Conservation (phyloP, 2,888 invertebrate species). For the Trichopria drosophilae region DNA sequence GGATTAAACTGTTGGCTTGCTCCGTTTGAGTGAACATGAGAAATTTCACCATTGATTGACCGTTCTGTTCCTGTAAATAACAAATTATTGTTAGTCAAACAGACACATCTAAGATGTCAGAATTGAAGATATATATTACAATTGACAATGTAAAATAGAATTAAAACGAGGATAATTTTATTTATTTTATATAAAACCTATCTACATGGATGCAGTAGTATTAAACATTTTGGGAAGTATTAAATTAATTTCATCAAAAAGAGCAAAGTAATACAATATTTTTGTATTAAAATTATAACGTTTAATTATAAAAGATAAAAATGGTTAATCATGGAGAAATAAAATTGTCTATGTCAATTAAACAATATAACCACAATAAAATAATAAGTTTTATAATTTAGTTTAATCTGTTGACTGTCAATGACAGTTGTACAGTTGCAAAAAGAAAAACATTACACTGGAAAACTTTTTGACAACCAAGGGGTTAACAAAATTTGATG, state of each 20-base stretch:
- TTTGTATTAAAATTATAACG: not conserved
- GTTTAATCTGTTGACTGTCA: no score
- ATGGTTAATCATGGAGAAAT: not conserved
- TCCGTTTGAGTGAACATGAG: slow-evolving; percentile 56
- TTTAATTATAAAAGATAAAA: not conserved
- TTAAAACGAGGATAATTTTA: slow-evolving; percentile 1
- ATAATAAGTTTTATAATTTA: no score
- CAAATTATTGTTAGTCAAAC: slow-evolving; percentile 6
- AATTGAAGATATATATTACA: not conserved
- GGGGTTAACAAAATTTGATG: no score
- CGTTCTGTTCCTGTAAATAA: slow-evolving; percentile 42
- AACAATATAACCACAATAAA: no score
- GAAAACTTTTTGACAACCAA: no score
- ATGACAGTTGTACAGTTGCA: no score
- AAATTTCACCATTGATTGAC: slow-evolving; percentile 51
- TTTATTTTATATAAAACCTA: no score
- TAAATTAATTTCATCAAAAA: not conserved
- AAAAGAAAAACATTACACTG: no score
- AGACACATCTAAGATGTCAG: not conserved
- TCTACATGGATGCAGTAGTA: no score
- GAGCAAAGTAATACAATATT: not conserved
- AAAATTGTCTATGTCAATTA: no score
- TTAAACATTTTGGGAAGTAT: not conserved
- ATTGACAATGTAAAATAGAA: not conserved
- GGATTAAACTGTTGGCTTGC: slow-evolving; percentile 52